A percentile compares a stretch with the other conserved stretches of the same genome.
Conservation (phyloP, 2,888 invertebrate species). For the Drosophila setosimentum region DNA sequence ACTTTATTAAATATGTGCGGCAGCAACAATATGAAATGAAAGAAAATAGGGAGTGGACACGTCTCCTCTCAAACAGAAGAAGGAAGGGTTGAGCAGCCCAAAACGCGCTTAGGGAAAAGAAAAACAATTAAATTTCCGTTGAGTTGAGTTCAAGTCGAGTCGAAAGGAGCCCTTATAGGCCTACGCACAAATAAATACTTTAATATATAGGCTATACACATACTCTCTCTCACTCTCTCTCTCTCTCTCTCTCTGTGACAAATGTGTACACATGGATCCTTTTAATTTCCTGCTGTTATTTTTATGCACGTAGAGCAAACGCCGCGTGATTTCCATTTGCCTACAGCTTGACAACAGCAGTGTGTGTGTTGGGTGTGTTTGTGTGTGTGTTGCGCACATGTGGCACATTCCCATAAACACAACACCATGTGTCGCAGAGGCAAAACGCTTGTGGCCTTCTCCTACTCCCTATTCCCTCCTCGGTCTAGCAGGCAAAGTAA, state of each 20-base stretch:
- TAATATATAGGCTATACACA: not conserved
- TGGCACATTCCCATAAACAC: conserved; percentile 69
- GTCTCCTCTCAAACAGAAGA: not conserved
- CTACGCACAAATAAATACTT: conserved; percentile 12
- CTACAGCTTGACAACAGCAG: conserved; percentile 23
- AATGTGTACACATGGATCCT: conserved; percentile 61
- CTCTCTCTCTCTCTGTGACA: conserved; percentile 1
- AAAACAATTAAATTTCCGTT: conserved; percentile 73
- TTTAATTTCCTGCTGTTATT: conserved; percentile 80
- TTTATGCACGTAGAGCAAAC: conserved; percentile 64
- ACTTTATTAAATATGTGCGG: conserved; percentile 54
- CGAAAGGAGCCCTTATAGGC: conserved; percentile 52
- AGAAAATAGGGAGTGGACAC: conserved; percentile 2
- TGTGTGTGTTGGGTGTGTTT: conserved; percentile 4
- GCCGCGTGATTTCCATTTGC: conserved; percentile 77
- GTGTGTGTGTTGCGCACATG: conserved; percentile 58
- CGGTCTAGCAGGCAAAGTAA: conserved; percentile 37
- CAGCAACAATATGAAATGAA: not conserved
- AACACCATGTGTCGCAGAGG: conserved; percentile 55
- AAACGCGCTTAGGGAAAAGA: not conserved
- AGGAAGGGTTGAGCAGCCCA: conserved; percentile 12
- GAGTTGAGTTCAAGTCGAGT: conserved; percentile 11
- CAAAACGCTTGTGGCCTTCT: not conserved
- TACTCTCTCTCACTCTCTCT: not conserved
- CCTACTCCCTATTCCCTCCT: not conserved